These are phyloP conservation scores for Protomyctophum bolini DNA, from an alignment of 2,113 vertebrate species.

Conservation along the genomic window DNA sequence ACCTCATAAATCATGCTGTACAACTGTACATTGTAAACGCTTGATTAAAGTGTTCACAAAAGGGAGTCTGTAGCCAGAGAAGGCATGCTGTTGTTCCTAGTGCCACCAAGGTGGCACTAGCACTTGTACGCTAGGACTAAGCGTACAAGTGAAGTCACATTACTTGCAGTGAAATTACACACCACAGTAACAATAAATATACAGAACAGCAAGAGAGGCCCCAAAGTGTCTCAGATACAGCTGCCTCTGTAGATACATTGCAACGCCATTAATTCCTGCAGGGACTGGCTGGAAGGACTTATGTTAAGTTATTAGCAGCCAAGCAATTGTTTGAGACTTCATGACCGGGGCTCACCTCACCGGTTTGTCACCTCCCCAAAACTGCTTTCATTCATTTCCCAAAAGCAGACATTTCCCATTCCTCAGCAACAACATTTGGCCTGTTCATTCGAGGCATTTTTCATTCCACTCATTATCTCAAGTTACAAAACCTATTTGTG, in stretches of 20 bases:
- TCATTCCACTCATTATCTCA: slow-evolving; percentile 46
- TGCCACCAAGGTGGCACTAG: slow-evolving; percentile 27
- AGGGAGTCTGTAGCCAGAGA: not conserved
- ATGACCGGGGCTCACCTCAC: slow-evolving; percentile 29
- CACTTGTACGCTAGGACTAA: no score
- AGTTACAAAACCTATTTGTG: slow-evolving; percentile 41
- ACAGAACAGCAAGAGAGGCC: not conserved
- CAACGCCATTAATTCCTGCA: slow-evolving; percentile 24
- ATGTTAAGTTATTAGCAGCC: slow-evolving; percentile 34
- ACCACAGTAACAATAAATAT: slow-evolving; percentile 36
- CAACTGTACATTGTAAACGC: no score
- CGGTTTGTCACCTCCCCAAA: not conserved
- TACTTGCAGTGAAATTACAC: slow-evolving; percentile 5
- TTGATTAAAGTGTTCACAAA: slow-evolving; percentile 15
- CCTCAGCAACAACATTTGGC: slow-evolving; percentile 3
- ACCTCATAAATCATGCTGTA: slow-evolving; percentile 34
- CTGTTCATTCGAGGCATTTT: slow-evolving; percentile 52
- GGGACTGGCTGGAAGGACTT: slow-evolving; percentile 28
- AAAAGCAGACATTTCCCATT: slow-evolving; percentile 12
- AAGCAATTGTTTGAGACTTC: slow-evolving; percentile 40
- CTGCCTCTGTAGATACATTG: not conserved
- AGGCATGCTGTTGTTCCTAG: not conserved
- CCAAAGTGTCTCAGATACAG: not conserved
- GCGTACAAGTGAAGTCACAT: not conserved
- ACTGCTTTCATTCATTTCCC: slow-evolving; percentile 28